A percentile compares a stretch with the other conserved stretches of the same genome.
These are phyloP conservation scores for Hemibagrus wyckioides DNA, from an alignment of 2,113 vertebrate species.

Conservation along the genomic window DNA sequence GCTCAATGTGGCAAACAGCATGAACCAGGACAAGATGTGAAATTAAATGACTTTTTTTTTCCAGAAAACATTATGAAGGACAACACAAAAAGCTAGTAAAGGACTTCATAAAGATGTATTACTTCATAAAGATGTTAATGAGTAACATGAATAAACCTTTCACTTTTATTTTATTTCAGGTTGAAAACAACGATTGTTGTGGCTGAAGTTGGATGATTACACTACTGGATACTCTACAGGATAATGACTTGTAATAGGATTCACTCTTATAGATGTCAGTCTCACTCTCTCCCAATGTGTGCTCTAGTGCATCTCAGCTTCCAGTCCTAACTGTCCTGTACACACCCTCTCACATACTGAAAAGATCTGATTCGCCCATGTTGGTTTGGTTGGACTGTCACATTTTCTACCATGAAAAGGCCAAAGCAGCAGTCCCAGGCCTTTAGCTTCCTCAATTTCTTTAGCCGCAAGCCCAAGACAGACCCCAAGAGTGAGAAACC, in stretches of 20 bases:
- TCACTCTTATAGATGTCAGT: slow-evolving; percentile 16
- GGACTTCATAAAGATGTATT: neutral
- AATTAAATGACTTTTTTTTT: neutral
- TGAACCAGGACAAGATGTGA: neutral
- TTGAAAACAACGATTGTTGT: neutral
- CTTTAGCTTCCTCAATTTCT: slow-evolving; percentile 76
- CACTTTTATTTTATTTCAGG: slow-evolving; percentile 31
- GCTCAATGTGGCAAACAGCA: neutral
- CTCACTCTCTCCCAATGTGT: neutral
- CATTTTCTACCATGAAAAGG: slow-evolving; percentile 73
- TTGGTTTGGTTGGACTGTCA: slow-evolving; percentile 59
- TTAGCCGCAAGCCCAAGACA: slow-evolving; percentile 73
- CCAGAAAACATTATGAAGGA: neutral
- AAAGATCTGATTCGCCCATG: slow-evolving; percentile 61
- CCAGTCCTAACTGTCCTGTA: slow-evolving; percentile 27
- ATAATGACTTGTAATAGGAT: slow-evolving; percentile 23
- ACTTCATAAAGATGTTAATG: neutral
- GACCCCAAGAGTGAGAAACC: slow-evolving; percentile 62
- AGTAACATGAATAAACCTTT: neutral
- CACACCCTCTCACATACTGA: slow-evolving; percentile 36
- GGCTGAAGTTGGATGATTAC: slow-evolving; percentile 6
- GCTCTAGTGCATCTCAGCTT: slow-evolving; percentile 2
- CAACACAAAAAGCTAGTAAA: neutral
- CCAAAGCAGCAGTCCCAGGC: slow-evolving; percentile 71
- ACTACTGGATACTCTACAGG: neutral